Base-by-base conservation (phyloP, 2,797 vertebrate genomes). In the Carcharodon carcharias region DNA sequence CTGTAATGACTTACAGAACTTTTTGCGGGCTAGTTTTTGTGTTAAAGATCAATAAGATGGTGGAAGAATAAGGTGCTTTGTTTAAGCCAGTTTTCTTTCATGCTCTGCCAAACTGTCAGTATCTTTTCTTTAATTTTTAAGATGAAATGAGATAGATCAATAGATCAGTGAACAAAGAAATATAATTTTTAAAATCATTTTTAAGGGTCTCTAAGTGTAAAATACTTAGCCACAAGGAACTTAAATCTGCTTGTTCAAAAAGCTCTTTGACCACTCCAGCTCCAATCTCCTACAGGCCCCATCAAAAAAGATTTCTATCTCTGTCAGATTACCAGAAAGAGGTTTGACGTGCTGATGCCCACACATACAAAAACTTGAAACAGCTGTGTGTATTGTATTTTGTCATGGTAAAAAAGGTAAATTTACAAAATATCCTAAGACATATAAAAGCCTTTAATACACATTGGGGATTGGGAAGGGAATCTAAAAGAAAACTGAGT, bases 81-180 rank as follows among this genome's bases (percentile, higher is more conserved):
- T 54, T 77, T 77, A 8, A 35, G 50, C 26, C 94, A 77, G 4
- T 95, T 95, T 77, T 71, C 94, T 95, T 73, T 95, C 18, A 95
- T 95, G 94, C 28, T 95, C 14, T 77, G 94, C 94, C 94, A 95
- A 77, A 58, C 31, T 95, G 50, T 56, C 50, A 95, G 54, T 54
- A 77, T 35, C 50, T 77, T 77, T 58, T 67, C 69, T 95, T 77
- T 95, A 40, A n/a, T 2, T 93, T 93, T 93, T 31, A 95, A 95
- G 94, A 77, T 95, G 69, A 77, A 95, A 77, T 23, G 50, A 77
- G 77, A 56, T 54, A 73, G 67, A 95, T 95, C 67, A 73, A 35
- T 35, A 77, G 94, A 28, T 95, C 69, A 95, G 23, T 69, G 63
- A 69, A 95, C 65, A 95, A 95, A 95, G 94, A 77, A 58, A 95